Evolutionary conservation across 2,797 vertebrate species (phyloP).

Genomic region (Rhabdomys pumilio): DNA sequence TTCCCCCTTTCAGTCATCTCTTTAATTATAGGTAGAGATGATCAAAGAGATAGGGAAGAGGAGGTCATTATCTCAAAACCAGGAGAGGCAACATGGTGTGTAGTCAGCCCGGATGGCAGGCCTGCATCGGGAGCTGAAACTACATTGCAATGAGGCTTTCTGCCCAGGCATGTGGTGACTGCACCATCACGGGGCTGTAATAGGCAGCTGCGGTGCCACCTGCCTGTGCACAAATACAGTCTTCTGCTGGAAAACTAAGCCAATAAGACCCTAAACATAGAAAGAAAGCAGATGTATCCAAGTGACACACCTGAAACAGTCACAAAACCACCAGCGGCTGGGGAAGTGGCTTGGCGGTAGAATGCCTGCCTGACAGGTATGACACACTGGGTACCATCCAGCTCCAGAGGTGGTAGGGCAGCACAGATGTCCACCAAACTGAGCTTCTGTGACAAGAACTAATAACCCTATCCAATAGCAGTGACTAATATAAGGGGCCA

Average conservation of each 20-base stretch:
- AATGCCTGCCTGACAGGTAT: not conserved
- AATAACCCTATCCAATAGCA: not conserved
- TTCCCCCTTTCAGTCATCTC: slow-evolving; percentile 34
- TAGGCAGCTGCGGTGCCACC: slow-evolving; percentile 43
- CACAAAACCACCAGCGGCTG: not conserved
- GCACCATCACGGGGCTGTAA: not conserved
- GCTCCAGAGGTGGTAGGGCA: not conserved
- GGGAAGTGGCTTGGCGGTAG: not conserved
- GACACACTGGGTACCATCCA: not conserved
- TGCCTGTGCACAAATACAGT: not conserved
- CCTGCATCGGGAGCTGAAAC: slow-evolving; percentile 12
- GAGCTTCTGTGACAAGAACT: not conserved
- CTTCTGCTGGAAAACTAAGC: slow-evolving; percentile 23
- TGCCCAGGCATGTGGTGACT: not conserved
- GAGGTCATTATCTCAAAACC: slow-evolving; percentile 59
- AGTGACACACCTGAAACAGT: slow-evolving; percentile 24
- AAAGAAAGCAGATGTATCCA: not conserved
- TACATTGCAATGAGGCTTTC: slow-evolving; percentile 17
- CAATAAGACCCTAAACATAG: slow-evolving; percentile 24
- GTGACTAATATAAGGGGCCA: not conserved
- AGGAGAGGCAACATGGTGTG: not conserved
- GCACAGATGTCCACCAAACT: not conserved
- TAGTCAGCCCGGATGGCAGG: slow-evolving; percentile 16
- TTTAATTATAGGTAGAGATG: slow-evolving; percentile 69
- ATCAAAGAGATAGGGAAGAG: slow-evolving; percentile 39